These are phyloP conservation scores for Hydrolagus colliei DNA, from an alignment of 2,797 vertebrate species.

Conservation along the genomic window DNA sequence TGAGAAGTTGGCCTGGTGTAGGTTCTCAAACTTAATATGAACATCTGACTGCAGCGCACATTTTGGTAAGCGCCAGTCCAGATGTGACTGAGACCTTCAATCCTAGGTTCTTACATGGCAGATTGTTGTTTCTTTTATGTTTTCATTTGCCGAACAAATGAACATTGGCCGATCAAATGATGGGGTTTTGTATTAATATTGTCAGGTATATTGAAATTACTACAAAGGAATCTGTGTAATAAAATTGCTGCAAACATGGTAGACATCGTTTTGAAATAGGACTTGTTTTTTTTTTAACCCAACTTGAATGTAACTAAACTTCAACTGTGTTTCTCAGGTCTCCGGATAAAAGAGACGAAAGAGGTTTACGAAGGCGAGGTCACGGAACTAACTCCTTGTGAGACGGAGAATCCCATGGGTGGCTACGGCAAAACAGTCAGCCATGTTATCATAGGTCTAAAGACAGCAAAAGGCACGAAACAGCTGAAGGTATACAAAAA, in stretches of 20 bases:
- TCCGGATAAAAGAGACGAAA: conserved; percentile 97
- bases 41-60: too few relatives aligned
- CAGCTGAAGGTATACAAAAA: conserved; percentile 77
- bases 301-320: background rate
- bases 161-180: too few relatives aligned
- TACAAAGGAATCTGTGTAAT: background rate
- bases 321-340: conserved; percentile 57
- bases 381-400: conserved; percentile 91
- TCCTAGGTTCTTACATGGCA: too few relatives aligned
- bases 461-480: conserved; percentile 96
- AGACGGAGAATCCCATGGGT: conserved; percentile 98
- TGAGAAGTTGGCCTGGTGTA: too few relatives aligned
- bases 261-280: background rate
- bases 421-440: conserved; percentile 97
- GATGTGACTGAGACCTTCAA: too few relatives aligned
- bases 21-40: too few relatives aligned
- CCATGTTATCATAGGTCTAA: conserved; percentile 92
- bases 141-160: too few relatives aligned
- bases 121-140: too few relatives aligned
- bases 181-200: too few relatives aligned
- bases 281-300: background rate
- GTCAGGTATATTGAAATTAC: background rate
- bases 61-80: too few relatives aligned
- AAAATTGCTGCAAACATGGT: background rate
- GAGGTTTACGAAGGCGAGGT: conserved; percentile 98